phyloP scores from a whole-genome alignment of 2,113 vertebrate species.

The Sphaerodactylus townsendi region DNA sequence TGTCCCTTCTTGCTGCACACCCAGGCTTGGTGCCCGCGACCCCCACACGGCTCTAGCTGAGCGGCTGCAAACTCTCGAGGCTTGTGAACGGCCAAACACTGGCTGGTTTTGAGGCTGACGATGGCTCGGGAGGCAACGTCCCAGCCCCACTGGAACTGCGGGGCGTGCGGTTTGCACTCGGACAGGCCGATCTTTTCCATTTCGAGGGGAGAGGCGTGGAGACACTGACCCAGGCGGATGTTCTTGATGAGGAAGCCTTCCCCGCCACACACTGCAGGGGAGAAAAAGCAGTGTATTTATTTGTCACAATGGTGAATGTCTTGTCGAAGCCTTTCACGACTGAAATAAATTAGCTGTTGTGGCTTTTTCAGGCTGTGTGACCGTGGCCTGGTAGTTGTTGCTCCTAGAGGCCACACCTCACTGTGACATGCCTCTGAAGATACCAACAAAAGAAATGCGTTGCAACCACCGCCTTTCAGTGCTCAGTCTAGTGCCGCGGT shows the following conservation, averaged over 20 bases:
- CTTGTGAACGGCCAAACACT: constrained; percentile 74
- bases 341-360: no score
- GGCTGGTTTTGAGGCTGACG: constrained; percentile 64
- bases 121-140: constrained; percentile 58
- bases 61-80: constrained; percentile 62
- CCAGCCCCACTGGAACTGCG: constrained; percentile 77
- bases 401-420: no score
- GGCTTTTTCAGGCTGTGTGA: no score
- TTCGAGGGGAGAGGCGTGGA: constrained; percentile 47
- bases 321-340: no score
- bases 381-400: no score
- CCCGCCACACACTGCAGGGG: constrained; percentile 51
- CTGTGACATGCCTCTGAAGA: no score
- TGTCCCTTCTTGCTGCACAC: constrained; percentile 84
- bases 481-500: no score
- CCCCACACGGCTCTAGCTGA: constrained; percentile 72
- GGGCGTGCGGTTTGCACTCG: constrained; percentile 65
- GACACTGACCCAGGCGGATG: constrained; percentile 75
- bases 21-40: constrained; percentile 74
- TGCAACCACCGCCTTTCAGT: no score
- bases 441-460: no score
- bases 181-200: constrained; percentile 63
- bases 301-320: no score
- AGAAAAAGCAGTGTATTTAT: constrained; percentile 11
- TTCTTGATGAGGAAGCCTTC: constrained; percentile 80